Conservation (phyloP, 2,113 vertebrate species). For the Bos javanicus region DNA sequence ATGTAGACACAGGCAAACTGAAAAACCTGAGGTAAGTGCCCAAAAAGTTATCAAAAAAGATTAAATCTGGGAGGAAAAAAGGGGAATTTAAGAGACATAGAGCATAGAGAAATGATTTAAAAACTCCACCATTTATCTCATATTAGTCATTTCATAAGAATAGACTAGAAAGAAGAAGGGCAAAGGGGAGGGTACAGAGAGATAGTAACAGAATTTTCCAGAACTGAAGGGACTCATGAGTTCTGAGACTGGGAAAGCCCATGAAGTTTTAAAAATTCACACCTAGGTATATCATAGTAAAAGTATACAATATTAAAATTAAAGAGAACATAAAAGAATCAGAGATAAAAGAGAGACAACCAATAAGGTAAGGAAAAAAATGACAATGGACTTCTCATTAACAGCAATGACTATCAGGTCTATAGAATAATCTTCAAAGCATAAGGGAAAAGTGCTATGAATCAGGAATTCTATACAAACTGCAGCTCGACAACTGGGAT, state of each 20-base stretch:
- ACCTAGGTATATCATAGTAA: neutral
- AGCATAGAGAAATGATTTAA: neutral
- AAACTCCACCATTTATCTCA: neutral
- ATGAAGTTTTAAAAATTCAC: neutral
- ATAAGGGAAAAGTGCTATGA: neutral
- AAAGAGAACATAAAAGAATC: neutral
- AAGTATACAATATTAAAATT: constrained; percentile 2
- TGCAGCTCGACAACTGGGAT: neutral
- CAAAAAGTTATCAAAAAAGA: neutral
- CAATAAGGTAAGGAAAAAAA: neutral
- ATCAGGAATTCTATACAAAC: neutral
- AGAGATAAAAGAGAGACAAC: neutral
- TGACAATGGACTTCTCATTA: constrained; percentile 31
- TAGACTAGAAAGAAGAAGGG: neutral
- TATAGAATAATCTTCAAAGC: neutral
- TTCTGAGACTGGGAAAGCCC: neutral
- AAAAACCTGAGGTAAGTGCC: neutral
- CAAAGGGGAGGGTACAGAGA: neutral
- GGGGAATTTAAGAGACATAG: neutral
- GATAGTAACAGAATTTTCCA: neutral
- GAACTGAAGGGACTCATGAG: neutral
- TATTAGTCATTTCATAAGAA: neutral
- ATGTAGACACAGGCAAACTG: neutral
- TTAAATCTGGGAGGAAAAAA: neutral
- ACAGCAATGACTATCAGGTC: neutral